Percentiles rank a stretch among this genome's conserved stretches.
Conservation (phyloP, 92 coral and sea anemone species). For the Pocillopora meandrina region DNA sequence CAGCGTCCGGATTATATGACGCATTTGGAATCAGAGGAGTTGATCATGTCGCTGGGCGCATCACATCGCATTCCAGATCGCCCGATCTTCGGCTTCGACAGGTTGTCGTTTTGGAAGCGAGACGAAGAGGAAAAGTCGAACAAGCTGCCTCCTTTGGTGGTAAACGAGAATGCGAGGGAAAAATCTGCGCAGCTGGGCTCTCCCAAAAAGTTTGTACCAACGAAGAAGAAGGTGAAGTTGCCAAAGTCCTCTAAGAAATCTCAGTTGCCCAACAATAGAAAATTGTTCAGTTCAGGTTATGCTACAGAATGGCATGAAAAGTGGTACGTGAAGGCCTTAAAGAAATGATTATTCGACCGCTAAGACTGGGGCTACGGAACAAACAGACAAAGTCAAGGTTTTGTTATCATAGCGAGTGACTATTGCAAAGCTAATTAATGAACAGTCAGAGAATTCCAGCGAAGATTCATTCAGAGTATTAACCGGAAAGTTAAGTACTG, state of each 20-base stretch:
- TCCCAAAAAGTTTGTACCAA: neutral
- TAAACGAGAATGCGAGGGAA: conserved; percentile 12
- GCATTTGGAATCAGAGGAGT: conserved; percentile 37
- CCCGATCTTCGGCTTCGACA: conserved; percentile 69
- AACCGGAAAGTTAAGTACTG: too few species aligned
- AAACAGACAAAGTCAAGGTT: too few species aligned
- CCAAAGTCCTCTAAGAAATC: conserved; percentile 23
- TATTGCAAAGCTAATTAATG: too few species aligned
- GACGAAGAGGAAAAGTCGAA: conserved; percentile 55
- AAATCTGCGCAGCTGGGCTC: neutral
- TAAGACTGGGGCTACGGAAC: neutral
- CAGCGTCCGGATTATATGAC: conserved; percentile 72
- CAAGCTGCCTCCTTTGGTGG: conserved; percentile 27
- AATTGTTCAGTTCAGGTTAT: conserved; percentile 44
- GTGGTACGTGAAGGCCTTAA: conserved; percentile 52
- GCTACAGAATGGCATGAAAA: conserved; percentile 65
- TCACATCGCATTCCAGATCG: conserved; percentile 34
- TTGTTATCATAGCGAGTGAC: too few species aligned
- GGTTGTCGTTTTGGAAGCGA: conserved; percentile 67
- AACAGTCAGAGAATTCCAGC: too few species aligned
- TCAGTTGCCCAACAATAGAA: conserved; percentile 41
- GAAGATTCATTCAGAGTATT: too few species aligned
- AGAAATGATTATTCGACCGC: neutral
- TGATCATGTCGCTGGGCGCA: neutral
- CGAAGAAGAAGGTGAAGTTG: conserved; percentile 28